Percentiles rank a stretch among this genome's conserved stretches.
These are phyloP conservation scores for Aromia moschata DNA, from an alignment of 2,888 invertebrate species.

Conservation along the genomic window DNA sequence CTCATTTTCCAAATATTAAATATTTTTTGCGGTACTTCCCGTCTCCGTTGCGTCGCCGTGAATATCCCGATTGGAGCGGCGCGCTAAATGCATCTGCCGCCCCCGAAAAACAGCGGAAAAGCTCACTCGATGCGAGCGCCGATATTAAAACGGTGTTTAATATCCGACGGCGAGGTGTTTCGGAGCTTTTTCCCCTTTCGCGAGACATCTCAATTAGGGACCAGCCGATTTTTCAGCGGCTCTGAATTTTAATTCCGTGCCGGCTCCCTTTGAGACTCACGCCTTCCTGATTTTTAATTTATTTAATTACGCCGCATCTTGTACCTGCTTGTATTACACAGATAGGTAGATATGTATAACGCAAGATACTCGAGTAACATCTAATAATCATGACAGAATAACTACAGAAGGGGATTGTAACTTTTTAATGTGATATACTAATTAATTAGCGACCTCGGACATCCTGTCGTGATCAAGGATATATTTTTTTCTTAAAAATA, in stretches of 20 bases:
- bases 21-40: slow-evolving; percentile 8
- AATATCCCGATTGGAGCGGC: slow-evolving; percentile 10
- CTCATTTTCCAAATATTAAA: not conserved
- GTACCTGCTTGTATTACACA: no score
- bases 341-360: no score
- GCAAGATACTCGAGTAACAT: no score
- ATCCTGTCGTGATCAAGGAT: no score
- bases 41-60: slow-evolving; percentile 10
- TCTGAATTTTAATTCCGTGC: slow-evolving; percentile 51
- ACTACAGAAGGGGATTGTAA: no score
- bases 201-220: slow-evolving; percentile 46
- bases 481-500: no score
- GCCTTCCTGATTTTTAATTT: slow-evolving; percentile 50
- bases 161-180: slow-evolving; percentile 19
- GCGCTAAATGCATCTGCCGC: not conserved
- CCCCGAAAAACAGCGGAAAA: not conserved
- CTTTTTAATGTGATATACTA: no score
- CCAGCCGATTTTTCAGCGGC: slow-evolving; percentile 42
- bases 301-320: slow-evolving; percentile 41
- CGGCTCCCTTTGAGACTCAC: slow-evolving; percentile 44
- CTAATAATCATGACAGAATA: no score
- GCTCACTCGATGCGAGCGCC: not conserved
- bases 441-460: no score
- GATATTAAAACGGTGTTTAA: slow-evolving; percentile 19
- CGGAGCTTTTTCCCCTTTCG: slow-evolving; percentile 3